Evolutionary conservation across 2,888 invertebrate species (phyloP).

Genomic region (Phyto melanocephala): DNA sequence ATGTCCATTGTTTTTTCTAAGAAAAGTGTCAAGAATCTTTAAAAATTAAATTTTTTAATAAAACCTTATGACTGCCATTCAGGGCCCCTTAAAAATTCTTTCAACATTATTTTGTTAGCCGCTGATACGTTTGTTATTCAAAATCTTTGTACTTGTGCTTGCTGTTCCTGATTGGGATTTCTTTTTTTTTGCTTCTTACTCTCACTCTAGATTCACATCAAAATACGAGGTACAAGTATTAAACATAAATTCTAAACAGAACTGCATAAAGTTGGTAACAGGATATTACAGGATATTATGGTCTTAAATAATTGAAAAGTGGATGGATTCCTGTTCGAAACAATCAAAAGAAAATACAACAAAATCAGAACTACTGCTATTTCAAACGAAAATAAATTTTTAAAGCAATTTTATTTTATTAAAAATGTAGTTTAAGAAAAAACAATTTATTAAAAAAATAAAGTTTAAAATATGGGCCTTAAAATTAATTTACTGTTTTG

Average conservation of each 20-base stretch:
- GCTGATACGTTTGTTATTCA: too few relatives aligned
- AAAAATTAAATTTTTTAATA: too few relatives aligned
- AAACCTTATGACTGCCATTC: too few relatives aligned
- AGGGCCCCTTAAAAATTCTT: too few relatives aligned
- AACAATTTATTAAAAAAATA: too few relatives aligned
- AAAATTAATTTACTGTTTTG: too few relatives aligned
- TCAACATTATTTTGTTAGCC: too few relatives aligned
- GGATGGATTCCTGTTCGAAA: conserved; percentile 18
- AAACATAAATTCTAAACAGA: conserved; percentile 58
- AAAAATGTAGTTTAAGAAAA: neutral
- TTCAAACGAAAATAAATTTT: neutral
- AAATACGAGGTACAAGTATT: conserved; percentile 19
- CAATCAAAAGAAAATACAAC: neutral
- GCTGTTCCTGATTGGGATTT: neutral
- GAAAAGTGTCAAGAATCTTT: too few relatives aligned
- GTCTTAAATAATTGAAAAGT: conserved; percentile 63
- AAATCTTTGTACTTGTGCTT: too few relatives aligned
- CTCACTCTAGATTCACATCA: conserved; percentile 11
- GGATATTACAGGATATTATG: conserved; percentile 64
- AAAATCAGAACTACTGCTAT: neutral
- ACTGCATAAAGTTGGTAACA: conserved; percentile 52
- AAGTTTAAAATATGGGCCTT: too few relatives aligned
- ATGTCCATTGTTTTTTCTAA: too few relatives aligned
- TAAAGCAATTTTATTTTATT: conserved; percentile 9
- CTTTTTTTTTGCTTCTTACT: neutral